Percentiles rank a stretch among this genome's conserved stretches.
Evolutionary conservation across 2,888 invertebrate species (phyloP).

Genomic region (Siphlonurus alternatus): DNA sequence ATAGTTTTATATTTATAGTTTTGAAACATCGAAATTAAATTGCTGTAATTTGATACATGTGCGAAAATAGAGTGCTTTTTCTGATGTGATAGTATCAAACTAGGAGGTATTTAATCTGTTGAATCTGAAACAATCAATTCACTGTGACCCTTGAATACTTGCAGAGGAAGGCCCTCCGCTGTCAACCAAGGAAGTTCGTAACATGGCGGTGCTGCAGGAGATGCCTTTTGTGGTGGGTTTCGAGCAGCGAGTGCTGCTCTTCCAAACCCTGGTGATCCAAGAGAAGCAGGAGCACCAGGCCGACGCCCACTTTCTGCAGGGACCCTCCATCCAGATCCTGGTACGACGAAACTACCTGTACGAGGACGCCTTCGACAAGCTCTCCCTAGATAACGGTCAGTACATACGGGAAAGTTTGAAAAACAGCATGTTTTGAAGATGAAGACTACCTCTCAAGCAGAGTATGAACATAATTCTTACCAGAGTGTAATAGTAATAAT

Average conservation of each 20-base stretch:
- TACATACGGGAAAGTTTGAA: conserved; percentile 5
- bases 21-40: no score
- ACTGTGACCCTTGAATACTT: no score
- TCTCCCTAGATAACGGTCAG: conserved; percentile 75
- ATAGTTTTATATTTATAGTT: no score
- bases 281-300: conserved; percentile 58
- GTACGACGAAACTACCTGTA: conserved; percentile 86
- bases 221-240: conserved; percentile 92
- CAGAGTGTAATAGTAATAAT: not conserved
- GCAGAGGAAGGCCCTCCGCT: conserved; percentile 69
- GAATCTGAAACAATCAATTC: no score
- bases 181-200: conserved; percentile 73
- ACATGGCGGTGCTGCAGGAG: conserved; percentile 73
- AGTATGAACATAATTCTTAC: not conserved
- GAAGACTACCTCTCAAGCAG: not conserved
- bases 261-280: conserved; percentile 48
- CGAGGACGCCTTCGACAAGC: conserved; percentile 92
- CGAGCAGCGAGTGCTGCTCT: conserved; percentile 69
- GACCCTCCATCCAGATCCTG: conserved; percentile 55
- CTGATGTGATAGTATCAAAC: no score
- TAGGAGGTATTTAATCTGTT: no score
- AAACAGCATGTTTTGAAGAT: not conserved
- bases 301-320: conserved; percentile 55
- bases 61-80: no score
- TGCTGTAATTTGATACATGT: no score